Evolutionary conservation across 2,113 vertebrate genomes (phyloP).

Genomic region (Nicator chloris): DNA sequence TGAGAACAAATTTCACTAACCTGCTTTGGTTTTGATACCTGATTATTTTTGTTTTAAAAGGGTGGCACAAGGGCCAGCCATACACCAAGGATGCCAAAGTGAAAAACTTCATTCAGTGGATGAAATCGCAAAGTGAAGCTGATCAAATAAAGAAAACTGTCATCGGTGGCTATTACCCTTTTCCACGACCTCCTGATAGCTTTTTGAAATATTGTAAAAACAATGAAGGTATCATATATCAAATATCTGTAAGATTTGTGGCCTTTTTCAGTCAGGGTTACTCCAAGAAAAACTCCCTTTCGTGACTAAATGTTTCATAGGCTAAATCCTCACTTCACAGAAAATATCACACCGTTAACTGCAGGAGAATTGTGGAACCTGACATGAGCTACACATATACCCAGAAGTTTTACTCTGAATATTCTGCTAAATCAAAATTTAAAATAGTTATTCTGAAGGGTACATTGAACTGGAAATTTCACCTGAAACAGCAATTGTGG

Average conservation of each 20-base stretch:
- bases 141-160: constrained; percentile 73
- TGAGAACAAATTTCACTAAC: background rate
- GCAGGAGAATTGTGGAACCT: background rate
- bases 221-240: constrained; percentile 64
- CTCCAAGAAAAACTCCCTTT: background rate
- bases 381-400: background rate
- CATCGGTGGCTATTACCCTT: constrained; percentile 85
- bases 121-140: constrained; percentile 76
- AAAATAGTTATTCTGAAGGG: background rate
- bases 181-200: constrained; percentile 75
- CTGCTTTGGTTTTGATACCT: background rate
- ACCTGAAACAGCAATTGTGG: background rate
- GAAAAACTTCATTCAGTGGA: constrained; percentile 86
- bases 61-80: constrained; percentile 82
- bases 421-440: background rate
- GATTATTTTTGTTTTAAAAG: constrained; percentile 54
- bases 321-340: background rate
- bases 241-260: background rate
- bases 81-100: constrained; percentile 80
- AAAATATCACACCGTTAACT: background rate
- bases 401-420: background rate
- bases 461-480: background rate
- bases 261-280: background rate
- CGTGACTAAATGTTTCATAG: background rate
- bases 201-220: constrained; percentile 75